Evolutionary conservation across 1,140 invertebrate species (phyloP).

Genomic region (Lepidurus couesii): DNA sequence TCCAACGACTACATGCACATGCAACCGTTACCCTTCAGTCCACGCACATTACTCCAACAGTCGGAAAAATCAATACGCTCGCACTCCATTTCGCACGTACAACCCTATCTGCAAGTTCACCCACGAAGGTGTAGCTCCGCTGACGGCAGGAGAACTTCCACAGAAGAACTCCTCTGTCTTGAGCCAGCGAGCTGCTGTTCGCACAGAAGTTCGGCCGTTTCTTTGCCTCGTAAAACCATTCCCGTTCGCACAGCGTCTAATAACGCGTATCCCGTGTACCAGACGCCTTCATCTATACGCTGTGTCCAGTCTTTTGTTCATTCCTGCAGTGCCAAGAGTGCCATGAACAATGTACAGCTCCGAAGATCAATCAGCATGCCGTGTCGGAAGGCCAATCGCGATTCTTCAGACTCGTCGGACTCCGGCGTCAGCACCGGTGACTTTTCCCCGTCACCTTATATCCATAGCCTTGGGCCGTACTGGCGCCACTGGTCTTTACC

Average conservation of each 20-base stretch:
- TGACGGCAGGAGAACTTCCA: neutral
- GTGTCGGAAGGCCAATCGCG: constrained; percentile 32
- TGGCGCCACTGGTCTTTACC: constrained; percentile 33
- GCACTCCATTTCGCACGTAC: neutral
- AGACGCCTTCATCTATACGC: constrained; percentile 13
- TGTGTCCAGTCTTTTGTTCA: constrained; percentile 18
- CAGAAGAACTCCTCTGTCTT: neutral
- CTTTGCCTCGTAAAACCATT: neutral
- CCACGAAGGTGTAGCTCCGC: neutral
- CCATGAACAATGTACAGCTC: constrained; percentile 26
- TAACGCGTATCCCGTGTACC: constrained; percentile 5
- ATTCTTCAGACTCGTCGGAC: constrained; percentile 33
- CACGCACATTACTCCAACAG: neutral
- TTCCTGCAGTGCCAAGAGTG: constrained; percentile 14
- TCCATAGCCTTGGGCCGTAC: neutral
- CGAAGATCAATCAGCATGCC: constrained; percentile 33
- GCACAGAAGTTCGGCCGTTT: neutral
- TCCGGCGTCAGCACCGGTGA: constrained; percentile 30
- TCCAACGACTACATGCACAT: constrained; percentile 28
- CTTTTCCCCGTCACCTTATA: constrained; percentile 11
- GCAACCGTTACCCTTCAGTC: constrained; percentile 31
- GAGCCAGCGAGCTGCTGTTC: constrained; percentile 16
- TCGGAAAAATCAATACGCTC: neutral
- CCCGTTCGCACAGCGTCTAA: neutral
- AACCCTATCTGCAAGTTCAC: neutral